Conservation (phyloP, 2,888 invertebrate species). For the Drosophila kuntzei region DNA sequence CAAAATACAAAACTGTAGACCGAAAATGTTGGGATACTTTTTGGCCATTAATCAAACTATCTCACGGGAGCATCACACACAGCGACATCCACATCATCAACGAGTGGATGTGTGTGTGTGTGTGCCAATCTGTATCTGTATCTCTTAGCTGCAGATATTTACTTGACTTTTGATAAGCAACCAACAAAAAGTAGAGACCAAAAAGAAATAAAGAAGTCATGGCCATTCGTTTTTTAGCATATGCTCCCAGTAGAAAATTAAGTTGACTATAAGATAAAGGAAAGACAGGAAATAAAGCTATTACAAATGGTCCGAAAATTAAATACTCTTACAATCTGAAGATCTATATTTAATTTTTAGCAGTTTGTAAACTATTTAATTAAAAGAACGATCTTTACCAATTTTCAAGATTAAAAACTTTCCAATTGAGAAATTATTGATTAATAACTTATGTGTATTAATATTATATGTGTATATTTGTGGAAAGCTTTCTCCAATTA, state of each 20-base stretch:
- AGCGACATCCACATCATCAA: constrained; percentile 53
- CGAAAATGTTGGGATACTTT: constrained; percentile 61
- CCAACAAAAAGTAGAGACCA: constrained; percentile 23
- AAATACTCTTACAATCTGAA: constrained; percentile 1
- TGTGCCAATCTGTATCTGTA: constrained; percentile 58
- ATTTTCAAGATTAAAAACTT: background rate
- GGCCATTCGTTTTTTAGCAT: constrained; percentile 74
- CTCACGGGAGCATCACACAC: constrained; percentile 82
- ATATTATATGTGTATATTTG: too few relatives aligned
- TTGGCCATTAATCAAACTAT: constrained; percentile 84
- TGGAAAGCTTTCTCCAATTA: background rate
- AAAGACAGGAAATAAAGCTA: constrained; percentile 6
- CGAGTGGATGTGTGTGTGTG: constrained; percentile 29
- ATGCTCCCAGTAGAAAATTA: constrained; percentile 68
- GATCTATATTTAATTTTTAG: background rate
- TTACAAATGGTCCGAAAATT: too few relatives aligned
- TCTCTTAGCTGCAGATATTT: constrained; percentile 74
- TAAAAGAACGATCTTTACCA: background rate
- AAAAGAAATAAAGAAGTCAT: constrained; percentile 41
- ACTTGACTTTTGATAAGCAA: constrained; percentile 67
- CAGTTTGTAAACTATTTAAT: background rate
- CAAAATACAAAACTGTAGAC: constrained; percentile 54
- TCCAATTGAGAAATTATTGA: too few relatives aligned
- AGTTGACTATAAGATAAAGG: constrained; percentile 40
- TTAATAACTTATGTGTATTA: too few relatives aligned